Base-by-base conservation (phyloP, 2,113 vertebrate species). In the Mus spicilegus region DNA sequence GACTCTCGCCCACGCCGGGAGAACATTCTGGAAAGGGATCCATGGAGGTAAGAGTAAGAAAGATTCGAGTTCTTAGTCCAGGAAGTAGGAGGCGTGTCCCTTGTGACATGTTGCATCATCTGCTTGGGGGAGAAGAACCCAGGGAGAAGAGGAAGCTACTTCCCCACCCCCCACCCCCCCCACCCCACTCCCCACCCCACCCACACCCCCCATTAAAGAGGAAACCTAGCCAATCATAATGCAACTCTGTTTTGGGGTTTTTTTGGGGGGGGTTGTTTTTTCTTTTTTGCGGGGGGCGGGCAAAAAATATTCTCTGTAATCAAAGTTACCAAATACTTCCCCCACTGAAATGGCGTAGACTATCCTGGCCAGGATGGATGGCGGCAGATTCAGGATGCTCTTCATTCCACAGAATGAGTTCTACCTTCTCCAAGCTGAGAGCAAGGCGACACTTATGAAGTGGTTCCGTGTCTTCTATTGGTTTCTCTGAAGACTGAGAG, bases 401-500 rank as follows among this genome's bases (percentile, higher is more conserved):
- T 73, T 42, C 87, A 14, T 36, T 70, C 87, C 69, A 61, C 11
- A 30, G 61, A 75, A 78, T 70, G 75, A 87, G 20, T 75, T 90
- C 54, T 75, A 5, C 80, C 39, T 90, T 77, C 80, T 69, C 36
- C 54, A 88, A 89, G 33, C 28, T 85, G 75, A 86, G 39, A 42
- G 9, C n/a, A 93, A 96, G 39, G 14, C 51, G 78, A 49, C 65
- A 51, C 93, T 81, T 73, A 28, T 69, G 51, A 84, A 26, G 36
- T 63, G 42, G 76, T 56, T 42, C 7, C n/a, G 39, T 5, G 1
- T 90, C 72, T 77, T 90, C 82, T 2, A 36, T 72, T 94, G 78
- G n/a, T 14, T 76, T 90, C 93, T 63, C 49, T 93, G 78, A 84
- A 90, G 61, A 69, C 30, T 76, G 56, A 95, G 69, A 82, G 54